Evolutionary conservation across 2,888 invertebrate genomes (phyloP).

Genomic region (Calephelis perditalis): DNA sequence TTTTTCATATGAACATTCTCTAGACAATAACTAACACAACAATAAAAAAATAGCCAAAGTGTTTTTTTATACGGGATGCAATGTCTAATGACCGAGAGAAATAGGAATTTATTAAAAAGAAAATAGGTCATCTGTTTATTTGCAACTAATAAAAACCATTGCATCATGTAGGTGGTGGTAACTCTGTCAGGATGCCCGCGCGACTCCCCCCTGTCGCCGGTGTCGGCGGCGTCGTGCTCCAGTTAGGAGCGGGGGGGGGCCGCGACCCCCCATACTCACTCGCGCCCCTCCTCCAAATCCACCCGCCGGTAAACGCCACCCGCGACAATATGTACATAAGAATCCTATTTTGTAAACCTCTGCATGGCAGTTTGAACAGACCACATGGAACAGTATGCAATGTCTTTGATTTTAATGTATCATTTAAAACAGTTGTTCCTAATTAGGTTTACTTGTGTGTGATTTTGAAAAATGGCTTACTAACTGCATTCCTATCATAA

Average conservation of each 20-base stretch:
- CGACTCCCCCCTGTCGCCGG: slow-evolving; percentile 90
- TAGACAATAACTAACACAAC: too few relatives aligned
- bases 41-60: too few relatives aligned
- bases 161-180: slow-evolving; percentile 79
- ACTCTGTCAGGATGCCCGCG: slow-evolving; percentile 94
- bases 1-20: too few relatives aligned
- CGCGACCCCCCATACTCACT: slow-evolving; percentile 76
- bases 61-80: too few relatives aligned
- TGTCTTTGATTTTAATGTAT: too few relatives aligned
- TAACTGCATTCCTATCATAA: too few relatives aligned
- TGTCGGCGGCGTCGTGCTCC: slow-evolving; percentile 94
- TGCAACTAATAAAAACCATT: background rate
- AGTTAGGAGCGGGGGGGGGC: slow-evolving; percentile 86
- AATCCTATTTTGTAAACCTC: slow-evolving; percentile 70
- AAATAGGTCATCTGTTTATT: background rate
- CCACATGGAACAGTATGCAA: slow-evolving; percentile 14
- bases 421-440: too few relatives aligned
- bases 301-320: slow-evolving; percentile 71
- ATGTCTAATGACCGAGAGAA: too few relatives aligned
- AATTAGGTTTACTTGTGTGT: too few relatives aligned
- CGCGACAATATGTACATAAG: slow-evolving; percentile 79
- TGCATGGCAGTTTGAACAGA: slow-evolving; percentile 52
- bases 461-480: too few relatives aligned
- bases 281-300: slow-evolving; percentile 76
- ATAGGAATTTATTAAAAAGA: too few relatives aligned